Base-by-base conservation (phyloP, 2,113 vertebrate species). In the Aleadryas rufinucha region DNA sequence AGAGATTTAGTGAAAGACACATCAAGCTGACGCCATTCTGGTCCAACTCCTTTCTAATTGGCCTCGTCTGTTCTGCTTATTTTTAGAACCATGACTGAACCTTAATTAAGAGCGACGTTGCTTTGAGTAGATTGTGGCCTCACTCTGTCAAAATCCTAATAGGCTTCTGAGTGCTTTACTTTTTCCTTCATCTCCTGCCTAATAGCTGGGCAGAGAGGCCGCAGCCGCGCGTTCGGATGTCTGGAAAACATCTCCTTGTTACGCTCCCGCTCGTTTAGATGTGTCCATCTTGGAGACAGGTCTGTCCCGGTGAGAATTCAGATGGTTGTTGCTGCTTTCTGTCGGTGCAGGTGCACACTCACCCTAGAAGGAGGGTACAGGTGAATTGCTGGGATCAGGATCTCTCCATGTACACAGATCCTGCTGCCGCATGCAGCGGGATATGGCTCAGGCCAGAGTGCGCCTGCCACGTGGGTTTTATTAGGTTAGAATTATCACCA, bases 121-220 rank as follows among this genome's bases (percentile, higher is more conserved):
- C 95, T 94, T 90, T 96, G 90, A 95, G 94, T 74, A 89, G 94
- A 93, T 94, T 92, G 79, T 66, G 75, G 89, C 71, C 94, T 87
- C 3, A 1, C 91, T 89, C 88, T 35, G 77, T 77, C 1, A 3
- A 94, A 94, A 95, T 75, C 94, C 91, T 96, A 97, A 97, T 96
- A 95, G 95, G 94, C 92, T 96, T 96, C 95, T 9, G 68, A 83
- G 79, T 84, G 84, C 95, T 96, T 95, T 96, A 74, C 68, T 94
- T 95, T 90, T 95, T 42, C 82, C 86, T 95, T 91, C 84, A 63
- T 92, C 87, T 93, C 92, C 87, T 89, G 41, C 93, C 83, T 89
- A 89, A 81, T 50, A 69, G 94, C 68, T 30, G 23, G 70, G 77
- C 69, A 39, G 3, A 72, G 45, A 70, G 71, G 22, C 50, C 12